phyloP scores from a whole-genome alignment of 2,113 vertebrate genomes.

The Cottus gobio region DNA sequence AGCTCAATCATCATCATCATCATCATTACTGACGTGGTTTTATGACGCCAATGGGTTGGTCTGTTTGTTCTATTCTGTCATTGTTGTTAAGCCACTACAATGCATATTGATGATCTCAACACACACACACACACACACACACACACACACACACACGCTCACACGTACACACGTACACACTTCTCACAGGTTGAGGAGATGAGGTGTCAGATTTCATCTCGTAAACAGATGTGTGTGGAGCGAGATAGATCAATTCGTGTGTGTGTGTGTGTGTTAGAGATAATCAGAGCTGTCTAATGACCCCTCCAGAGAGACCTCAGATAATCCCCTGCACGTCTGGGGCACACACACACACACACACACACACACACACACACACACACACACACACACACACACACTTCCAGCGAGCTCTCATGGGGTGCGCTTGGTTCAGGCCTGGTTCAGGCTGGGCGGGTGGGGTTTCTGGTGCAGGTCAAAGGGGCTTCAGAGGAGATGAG shows the following conservation, averaged over 20 bases:
- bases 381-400: constrained; percentile 30
- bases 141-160: constrained; percentile 24
- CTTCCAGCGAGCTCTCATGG: constrained; percentile 22
- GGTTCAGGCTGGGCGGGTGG: constrained; percentile 28
- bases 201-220: constrained; percentile 56
- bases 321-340: constrained; percentile 61
- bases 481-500: constrained; percentile 23
- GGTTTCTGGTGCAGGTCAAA: constrained; percentile 36
- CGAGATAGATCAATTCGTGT: constrained; percentile 38
- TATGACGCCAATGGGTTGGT: constrained; percentile 16
- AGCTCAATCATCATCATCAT: neutral
- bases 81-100: constrained; percentile 2
- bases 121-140: constrained; percentile 27
- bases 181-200: constrained; percentile 32
- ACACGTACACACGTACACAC: constrained; percentile 3
- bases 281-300: constrained; percentile 68
- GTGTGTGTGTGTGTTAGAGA: constrained; percentile 43
- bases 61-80: constrained; percentile 35
- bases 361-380: constrained; percentile 29
- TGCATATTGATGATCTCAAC: constrained; percentile 16
- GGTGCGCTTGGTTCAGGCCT: constrained; percentile 28
- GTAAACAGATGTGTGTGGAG: constrained; percentile 49
- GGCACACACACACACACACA: constrained; percentile 42
- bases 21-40: constrained; percentile 1
- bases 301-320: constrained; percentile 68